Base-by-base conservation (phyloP, 2,797 vertebrate genomes). In the Ptychadena robeensis region DNA sequence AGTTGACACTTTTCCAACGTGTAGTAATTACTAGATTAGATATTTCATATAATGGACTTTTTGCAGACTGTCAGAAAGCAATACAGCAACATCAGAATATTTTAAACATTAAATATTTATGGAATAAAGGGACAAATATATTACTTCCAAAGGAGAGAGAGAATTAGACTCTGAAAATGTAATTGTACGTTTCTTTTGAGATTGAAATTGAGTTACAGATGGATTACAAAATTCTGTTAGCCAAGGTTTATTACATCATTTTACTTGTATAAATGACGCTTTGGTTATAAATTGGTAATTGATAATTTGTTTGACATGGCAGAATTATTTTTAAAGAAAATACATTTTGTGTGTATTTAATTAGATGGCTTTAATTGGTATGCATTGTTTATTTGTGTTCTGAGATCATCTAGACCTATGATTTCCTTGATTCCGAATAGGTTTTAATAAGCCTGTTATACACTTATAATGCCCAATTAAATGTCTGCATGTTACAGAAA, bases 31-130 rank as follows among this genome's bases (percentile, higher is more conserved):
- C 79, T 77, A 83, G 87, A 88, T 83, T 85, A 76, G 88, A 82
- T 88, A 83, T 88, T 87, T 86, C 87, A 89, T 64, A 85, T 89
- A 83, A 86, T 87, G 87, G 83, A 86, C 79, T 87, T 89, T 90
- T 90, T 84, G 34, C 12, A 90, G 76, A 68, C 82, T 91, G 88
- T 88, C 86, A 87, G 30, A 76, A 18, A 78, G 57, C 37, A 84
- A 85, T 86, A 88, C 85, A 85, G 71, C 78, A 85, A 88, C 48
- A 75, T 66, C 82, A 25, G 61, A 86, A 74, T 86, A 82, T 85
- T 87, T 31, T 72, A 70, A 22, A 61, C 30, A 72, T 37, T 63
- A 72, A 65, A 79, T 79, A 83, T 59, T 79, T 53, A 79, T 72
- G 68, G 31, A 66, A 70, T 37, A 44, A 65, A 34, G 27, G 25